These are phyloP conservation scores for Mesocricetus auratus DNA, from an alignment of 2,113 vertebrate genomes.

Conservation along the genomic window DNA sequence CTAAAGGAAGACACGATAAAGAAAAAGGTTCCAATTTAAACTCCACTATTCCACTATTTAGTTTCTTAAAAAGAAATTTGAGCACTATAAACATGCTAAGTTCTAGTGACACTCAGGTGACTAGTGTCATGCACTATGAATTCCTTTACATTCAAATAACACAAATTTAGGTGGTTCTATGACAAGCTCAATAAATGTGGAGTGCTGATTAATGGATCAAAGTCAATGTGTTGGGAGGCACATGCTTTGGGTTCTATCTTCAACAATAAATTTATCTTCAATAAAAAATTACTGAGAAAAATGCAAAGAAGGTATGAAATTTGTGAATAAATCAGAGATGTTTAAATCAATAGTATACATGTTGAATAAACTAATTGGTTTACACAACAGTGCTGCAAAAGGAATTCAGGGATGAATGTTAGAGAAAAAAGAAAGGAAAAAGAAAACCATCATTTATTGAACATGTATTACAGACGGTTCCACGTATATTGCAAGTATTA, in stretches of 20 bases:
- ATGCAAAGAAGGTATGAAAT: slow-evolving; percentile 39
- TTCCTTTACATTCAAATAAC: slow-evolving; percentile 34
- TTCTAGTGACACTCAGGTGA: slow-evolving; percentile 3
- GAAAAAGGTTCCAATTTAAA: neutral
- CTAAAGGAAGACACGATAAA: neutral
- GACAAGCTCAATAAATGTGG: neutral
- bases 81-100: neutral
- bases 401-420: slow-evolving; percentile 11
- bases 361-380: slow-evolving; percentile 13
- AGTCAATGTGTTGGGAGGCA: neutral
- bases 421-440: neutral
- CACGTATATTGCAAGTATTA: neutral
- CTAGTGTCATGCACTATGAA: neutral
- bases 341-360: slow-evolving; percentile 12
- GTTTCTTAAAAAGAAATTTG: slow-evolving; percentile 57
- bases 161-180: neutral
- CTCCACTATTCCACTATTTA: neutral
- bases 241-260: neutral
- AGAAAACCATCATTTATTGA: neutral
- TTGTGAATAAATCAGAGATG: slow-evolving; percentile 48
- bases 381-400: slow-evolving; percentile 36
- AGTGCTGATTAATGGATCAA: neutral
- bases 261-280: too few relatives aligned
- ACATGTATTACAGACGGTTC: neutral
- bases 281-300: slow-evolving; percentile 53